Base-by-base conservation (phyloP, 2,113 vertebrate species). In the Alligator sinensis region DNA sequence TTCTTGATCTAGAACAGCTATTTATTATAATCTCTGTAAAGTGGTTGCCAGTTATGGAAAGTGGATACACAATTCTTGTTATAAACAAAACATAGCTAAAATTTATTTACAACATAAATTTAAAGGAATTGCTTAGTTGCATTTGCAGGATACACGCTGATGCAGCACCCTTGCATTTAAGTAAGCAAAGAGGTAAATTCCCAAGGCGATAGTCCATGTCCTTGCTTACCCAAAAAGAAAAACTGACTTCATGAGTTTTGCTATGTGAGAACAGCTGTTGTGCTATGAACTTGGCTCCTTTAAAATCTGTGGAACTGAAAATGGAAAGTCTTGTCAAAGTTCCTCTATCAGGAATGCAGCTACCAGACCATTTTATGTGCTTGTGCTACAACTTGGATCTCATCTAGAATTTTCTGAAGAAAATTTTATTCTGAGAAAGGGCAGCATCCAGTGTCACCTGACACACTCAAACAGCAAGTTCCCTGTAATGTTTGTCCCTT, bases 221-320 rank as follows among this genome's bases (percentile, higher is more conserved):
- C 79, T 85, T 88, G 86, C 82, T 94, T 90, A 87, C 72, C 78
- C 21, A 90, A 90, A 63, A 84, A 94, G 91, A 25, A 80, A 92
- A 21, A 62, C 1, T 11, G 75, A 80, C 58, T 90, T 74, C 11
- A 68, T 82, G 89, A 84, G 84, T 3, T 13, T 5, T 54, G 59
- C 80, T 63, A 3, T 3, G 60, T 47, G 82, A 0, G 90, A 63
- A 60, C 27, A 27, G 55, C 15, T 77, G 28, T 19, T 94, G 59
- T 8, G 9, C 55, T 90, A 47, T 5, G 86, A n/a, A 64, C 38
- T 38, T 59, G 86, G 8, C 6, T 94, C 5, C 58, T 88, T 10
- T 77, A 27, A 34, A 12, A 63, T 3, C 22, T 13, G 4, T 77
- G 9, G 22, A 34, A 15, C 68, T 30, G 81, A 30, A 8, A 63